A percentile compares a stretch with the other conserved stretches of the same genome.
phyloP scores from a whole-genome alignment of 1,140 invertebrate species.

The Trichoplusia ni region DNA sequence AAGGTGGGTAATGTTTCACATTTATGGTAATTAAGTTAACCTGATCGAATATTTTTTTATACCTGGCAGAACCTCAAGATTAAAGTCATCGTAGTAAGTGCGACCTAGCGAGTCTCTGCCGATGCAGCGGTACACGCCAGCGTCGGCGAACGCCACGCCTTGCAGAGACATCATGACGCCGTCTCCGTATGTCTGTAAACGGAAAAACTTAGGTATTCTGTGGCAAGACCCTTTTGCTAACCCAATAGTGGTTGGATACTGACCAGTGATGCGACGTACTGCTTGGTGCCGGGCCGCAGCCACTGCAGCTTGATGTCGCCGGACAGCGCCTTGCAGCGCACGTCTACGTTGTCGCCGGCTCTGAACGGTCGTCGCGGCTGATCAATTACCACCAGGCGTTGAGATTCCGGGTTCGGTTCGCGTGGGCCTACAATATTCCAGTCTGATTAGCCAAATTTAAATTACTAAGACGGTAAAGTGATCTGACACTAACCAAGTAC shows the following conservation, averaged over 20 bases:
- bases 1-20: too few relatives aligned
- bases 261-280: conserved; percentile 81
- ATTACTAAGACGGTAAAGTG: not conserved
- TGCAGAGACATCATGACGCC: conserved; percentile 80
- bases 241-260: conserved; percentile 36
- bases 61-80: conserved; percentile 82
- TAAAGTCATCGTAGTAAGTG: conserved; percentile 61
- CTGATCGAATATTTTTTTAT: not conserved
- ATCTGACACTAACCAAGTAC: not conserved
- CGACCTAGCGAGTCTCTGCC: conserved; percentile 67
- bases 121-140: conserved; percentile 83
- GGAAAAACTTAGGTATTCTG: conserved; percentile 6
- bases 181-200: conserved; percentile 51
- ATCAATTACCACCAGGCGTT: conserved; percentile 78
- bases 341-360: conserved; percentile 88
- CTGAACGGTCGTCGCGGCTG: conserved; percentile 82
- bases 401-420: conserved; percentile 45
- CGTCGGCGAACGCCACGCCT: conserved; percentile 77
- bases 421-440: conserved; percentile 57
- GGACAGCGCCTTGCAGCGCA: conserved; percentile 87
- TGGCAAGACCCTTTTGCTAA: too few relatives aligned
- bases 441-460: not conserved
- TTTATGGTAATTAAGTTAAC: too few relatives aligned
- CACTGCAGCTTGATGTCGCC: conserved; percentile 80
- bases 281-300: conserved; percentile 80